Base-by-base conservation (phyloP, 2,113 vertebrate genomes). In the Periophthalmus modestus region DNA sequence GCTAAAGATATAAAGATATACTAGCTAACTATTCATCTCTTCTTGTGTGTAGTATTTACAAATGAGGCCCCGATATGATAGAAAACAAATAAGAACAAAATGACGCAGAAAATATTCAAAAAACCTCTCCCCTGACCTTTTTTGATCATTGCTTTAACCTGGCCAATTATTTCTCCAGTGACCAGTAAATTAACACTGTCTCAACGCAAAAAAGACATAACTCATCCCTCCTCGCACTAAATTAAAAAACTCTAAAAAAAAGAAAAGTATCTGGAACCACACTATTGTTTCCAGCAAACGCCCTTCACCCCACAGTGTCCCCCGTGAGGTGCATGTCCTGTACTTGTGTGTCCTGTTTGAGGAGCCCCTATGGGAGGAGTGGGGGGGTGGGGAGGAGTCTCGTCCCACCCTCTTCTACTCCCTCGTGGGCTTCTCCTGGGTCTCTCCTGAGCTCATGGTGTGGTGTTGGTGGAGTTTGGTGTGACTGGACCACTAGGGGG, bases 371-470 rank as follows among this genome's bases (percentile, higher is more conserved):
- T 47, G 77, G 80, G 78, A 75, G 79, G n/a, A n/a, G n/a, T n/a
- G n/a, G 57, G 74, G 80, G 78, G 78, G 79, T 18, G 55, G 55
- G 75, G 70, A 75, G 73, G 79, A 46, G 34, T 82, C 85, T 79
- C 86, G 72, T 73, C 81, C 81, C 69, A 55, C 81, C 46, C 86
- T 77, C 76, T 79, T 72, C 69, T 73, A 13, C 54, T 39, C 71
- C 48, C 73, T 74, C 63, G 63, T 68, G 48, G 14, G 67, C 46
- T 65, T 3, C 66, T 68, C 73, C 72, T 83, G 59, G 18, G 4
- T 65, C 76, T 79, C 90, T 88, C 87, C 82, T 81, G 83, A 89
- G 88, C 86, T 88, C 88, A 77, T 87, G 82, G 88, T 85, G 89
- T 83, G 69, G 78, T 76, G 75, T 80, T 82, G 73, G 85, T 83